These are phyloP conservation scores for Typhlomys cinereus DNA, from an alignment of 2,113 vertebrate genomes.

Conservation along the genomic window DNA sequence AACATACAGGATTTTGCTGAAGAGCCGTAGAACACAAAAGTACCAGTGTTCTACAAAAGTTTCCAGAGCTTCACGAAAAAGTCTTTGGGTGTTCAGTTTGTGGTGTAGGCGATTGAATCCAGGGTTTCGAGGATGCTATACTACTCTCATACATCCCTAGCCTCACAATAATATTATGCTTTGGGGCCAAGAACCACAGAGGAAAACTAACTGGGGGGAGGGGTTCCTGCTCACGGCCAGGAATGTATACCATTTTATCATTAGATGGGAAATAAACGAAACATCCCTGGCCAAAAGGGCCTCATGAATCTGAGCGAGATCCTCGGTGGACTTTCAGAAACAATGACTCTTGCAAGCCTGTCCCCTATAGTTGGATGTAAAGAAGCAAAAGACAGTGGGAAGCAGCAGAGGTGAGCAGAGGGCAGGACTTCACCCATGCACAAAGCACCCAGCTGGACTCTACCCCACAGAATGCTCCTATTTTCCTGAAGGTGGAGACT, in stretches of 20 bases:
- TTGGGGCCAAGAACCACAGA: neutral
- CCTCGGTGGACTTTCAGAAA: neutral
- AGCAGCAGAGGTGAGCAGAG: neutral
- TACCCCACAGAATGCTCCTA: constrained; percentile 25
- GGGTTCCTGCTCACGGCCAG: constrained; percentile 13
- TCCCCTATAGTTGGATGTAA: neutral
- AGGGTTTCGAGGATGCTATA: neutral
- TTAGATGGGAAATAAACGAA: neutral
- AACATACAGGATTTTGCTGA: neutral
- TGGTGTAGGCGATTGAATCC: too few species aligned
- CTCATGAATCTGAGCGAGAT: neutral
- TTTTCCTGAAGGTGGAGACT: constrained; percentile 13
- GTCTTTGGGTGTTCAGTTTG: too few species aligned
- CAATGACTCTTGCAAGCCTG: neutral
- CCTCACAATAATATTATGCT: neutral
- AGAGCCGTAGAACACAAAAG: neutral
- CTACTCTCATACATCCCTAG: neutral
- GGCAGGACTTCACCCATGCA: neutral
- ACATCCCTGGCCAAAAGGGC: neutral
- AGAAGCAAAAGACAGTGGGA: neutral
- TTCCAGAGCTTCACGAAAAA: too few species aligned
- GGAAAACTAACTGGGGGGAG: neutral
- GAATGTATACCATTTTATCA: neutral
- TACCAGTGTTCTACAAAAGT: too few species aligned
- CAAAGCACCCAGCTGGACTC: neutral